Percentiles rank a stretch among this genome's conserved stretches.
phyloP scores from a whole-genome alignment of 2,888 invertebrate species.

The Drosophila sordidapex region DNA sequence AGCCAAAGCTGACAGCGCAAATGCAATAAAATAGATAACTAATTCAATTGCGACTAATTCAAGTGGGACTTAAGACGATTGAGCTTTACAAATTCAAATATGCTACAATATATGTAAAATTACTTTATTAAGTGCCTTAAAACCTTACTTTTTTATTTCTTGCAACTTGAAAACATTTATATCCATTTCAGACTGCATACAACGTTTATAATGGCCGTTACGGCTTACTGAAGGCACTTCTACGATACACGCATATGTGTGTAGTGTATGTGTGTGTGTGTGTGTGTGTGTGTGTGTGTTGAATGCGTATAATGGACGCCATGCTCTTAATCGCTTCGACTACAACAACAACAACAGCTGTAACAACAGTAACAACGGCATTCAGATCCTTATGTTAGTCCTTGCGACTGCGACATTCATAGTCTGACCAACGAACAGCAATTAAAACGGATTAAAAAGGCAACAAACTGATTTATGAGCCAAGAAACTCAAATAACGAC shows the following conservation, averaged over 20 bases:
- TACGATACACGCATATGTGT: constrained; percentile 29
- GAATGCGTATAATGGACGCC: constrained; percentile 63
- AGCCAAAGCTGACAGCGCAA: constrained; percentile 3
- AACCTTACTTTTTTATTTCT: constrained; percentile 9
- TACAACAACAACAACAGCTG: constrained; percentile 45
- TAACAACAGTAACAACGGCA: constrained; percentile 47
- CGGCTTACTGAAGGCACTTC: constrained; percentile 54
- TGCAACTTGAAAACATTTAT: constrained; percentile 51
- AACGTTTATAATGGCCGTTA: constrained; percentile 73
- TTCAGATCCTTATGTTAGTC: constrained; percentile 55
- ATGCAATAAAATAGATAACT: constrained; percentile 13
- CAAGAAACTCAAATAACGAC: constrained; percentile 82
- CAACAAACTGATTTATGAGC: constrained; percentile 82
- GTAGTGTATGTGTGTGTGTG: constrained; percentile 50
- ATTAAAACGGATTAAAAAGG: constrained; percentile 81
- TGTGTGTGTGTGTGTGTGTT: constrained; percentile 47
- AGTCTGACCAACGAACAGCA: constrained; percentile 80
- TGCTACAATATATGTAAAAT: neutral
- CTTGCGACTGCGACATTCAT: constrained; percentile 74
- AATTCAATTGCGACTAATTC: constrained; percentile 1
- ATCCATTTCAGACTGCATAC: constrained; percentile 60
- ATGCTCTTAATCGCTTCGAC: constrained; percentile 70
- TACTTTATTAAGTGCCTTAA: constrained; percentile 11
- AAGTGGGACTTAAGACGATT: constrained; percentile 1
- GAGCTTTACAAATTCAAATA: neutral